phyloP scores from a whole-genome alignment of 2,797 vertebrate species.

The Thamnophis elegans region DNA sequence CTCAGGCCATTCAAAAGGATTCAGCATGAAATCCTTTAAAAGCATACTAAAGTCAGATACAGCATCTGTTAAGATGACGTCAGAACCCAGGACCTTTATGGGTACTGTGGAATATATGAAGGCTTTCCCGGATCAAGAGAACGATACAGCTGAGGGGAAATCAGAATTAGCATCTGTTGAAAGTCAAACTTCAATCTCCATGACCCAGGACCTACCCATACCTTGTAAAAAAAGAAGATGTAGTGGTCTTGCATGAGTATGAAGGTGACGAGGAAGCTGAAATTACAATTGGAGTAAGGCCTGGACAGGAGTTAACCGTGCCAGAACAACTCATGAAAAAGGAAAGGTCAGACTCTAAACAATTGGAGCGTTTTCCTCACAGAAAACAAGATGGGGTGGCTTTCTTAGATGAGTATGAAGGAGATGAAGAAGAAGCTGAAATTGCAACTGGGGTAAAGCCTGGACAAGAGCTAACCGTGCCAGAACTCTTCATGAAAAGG shows the following conservation, averaged over 20 bases:
- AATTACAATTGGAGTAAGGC: neutral
- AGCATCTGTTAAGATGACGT: neutral
- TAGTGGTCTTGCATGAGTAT: neutral
- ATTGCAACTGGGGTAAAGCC: no score
- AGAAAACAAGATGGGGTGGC: no score
- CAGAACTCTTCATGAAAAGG: no score
- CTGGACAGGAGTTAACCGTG: neutral
- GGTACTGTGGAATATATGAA: neutral
- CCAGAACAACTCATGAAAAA: neutral
- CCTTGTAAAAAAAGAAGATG: neutral
- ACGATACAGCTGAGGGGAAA: neutral
- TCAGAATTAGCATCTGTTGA: neutral
- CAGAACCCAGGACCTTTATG: no score
- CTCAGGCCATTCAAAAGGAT: no score
- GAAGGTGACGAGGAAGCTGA: neutral
- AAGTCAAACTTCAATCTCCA: neutral
- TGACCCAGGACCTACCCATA: neutral
- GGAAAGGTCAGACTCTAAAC: neutral
- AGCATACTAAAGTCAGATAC: slow-evolving; percentile 18
- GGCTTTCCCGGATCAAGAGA: neutral
- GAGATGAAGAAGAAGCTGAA: no score
- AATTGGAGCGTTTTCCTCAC: no score
- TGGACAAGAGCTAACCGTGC: no score
- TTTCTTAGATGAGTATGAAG: no score
- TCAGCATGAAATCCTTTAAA: no score